Base-by-base conservation (phyloP, 2,113 vertebrate species). In the Dasyprocta punctata region DNA sequence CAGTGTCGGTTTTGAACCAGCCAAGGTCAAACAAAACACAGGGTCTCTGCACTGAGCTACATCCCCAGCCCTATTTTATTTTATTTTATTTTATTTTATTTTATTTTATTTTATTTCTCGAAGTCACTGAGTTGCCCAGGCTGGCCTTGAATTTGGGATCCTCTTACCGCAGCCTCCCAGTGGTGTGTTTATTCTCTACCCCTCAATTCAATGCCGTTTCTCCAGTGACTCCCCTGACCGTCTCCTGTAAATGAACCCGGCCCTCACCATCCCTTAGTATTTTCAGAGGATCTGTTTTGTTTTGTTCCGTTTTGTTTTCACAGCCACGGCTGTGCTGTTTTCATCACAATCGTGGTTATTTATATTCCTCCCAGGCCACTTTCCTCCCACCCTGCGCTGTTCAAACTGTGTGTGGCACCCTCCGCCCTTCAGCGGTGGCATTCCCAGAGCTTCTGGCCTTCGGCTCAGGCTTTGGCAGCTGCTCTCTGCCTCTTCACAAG, bases 361-460 rank as follows among this genome's bases (percentile, higher is more conserved):
- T 44, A 30, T 85, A n/a, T 26, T 65, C 12, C 38, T 22, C n/a
- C 28, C 56, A 58, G 17, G 44, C 3, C 11, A 28, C 52, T 52
- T 33, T 26, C 47, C 10, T 14, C 13, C 54, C 24, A 5, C 2
- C 26, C 12, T 56, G 9, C 47, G 78, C 90, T 69, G 10, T 38
- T 75, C 26, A 86, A 73, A 44, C 22, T 44, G 0, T 47, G 44
- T 1, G 1, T 61, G 89, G 44, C 38, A 6, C n/a, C 56, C n/a
- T n/a, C 52, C 61, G 52, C 58, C 47, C 84, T 36, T 83, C 41
- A 8, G 33, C 36, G 5, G 0, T 4, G 41, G 30, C 28, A 10
- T 84, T 36, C 75, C 49, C 58, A 28, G 58, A 22, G 47, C 28
- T 11, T 38, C 65, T n/a, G 7, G 2, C 0, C 0, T 26, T 82